A percentile compares a stretch with the other conserved stretches of the same genome.
Conservation (phyloP, 92 coral and sea anemone species). For the Isaurus tuberculatus region DNA sequence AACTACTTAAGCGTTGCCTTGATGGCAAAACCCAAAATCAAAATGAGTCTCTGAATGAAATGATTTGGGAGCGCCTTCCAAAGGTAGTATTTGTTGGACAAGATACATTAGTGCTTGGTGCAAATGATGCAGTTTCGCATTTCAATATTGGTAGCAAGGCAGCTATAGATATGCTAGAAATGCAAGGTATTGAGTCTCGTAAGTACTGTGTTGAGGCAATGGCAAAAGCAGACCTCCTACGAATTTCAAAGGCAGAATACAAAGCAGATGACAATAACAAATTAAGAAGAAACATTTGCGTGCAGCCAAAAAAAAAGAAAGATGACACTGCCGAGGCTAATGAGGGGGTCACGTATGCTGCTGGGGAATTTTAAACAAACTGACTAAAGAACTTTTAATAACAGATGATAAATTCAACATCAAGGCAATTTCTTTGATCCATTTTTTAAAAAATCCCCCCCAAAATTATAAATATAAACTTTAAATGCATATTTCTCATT, state of each 20-base stretch:
- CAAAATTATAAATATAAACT: neutral
- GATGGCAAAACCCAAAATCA: too few relatives aligned
- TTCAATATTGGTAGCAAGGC: neutral
- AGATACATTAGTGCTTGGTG: neutral
- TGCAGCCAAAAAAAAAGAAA: too few relatives aligned
- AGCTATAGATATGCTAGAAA: too few relatives aligned
- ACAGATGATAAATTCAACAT: neutral
- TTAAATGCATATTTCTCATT: neutral
- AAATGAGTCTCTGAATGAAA: neutral
- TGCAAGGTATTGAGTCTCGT: too few relatives aligned
- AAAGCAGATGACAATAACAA: neutral
- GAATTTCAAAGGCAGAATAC: neutral
- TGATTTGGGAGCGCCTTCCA: neutral
- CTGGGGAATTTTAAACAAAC: neutral
- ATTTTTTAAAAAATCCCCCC: neutral
- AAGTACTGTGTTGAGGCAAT: too few relatives aligned
- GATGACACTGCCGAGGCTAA: neutral
- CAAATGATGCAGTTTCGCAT: neutral
- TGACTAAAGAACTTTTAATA: neutral
- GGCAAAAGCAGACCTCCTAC: too few relatives aligned
- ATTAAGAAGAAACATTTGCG: too few relatives aligned
- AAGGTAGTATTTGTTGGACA: neutral
- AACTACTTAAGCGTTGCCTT: neutral
- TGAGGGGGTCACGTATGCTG: neutral
- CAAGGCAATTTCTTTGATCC: neutral